Evolutionary conservation across 2,888 invertebrate species (phyloP).

Genomic region (Dryocosmus kuriphilus): DNA sequence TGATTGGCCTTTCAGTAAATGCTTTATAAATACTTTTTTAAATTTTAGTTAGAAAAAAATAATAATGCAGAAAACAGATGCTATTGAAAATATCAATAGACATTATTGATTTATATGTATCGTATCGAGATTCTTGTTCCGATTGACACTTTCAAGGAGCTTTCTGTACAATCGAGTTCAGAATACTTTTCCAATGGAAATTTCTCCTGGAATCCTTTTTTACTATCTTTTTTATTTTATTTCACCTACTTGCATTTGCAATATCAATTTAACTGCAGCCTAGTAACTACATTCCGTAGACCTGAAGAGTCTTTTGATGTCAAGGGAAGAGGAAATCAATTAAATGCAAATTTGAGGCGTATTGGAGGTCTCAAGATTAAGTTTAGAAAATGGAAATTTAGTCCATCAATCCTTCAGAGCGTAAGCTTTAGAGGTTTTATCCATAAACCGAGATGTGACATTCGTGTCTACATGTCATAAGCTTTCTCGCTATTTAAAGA

Average conservation of each 20-base stretch:
- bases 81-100: background rate
- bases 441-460: constrained; percentile 20
- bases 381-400: constrained; percentile 5
- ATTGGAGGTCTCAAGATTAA: constrained; percentile 46
- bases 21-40: background rate
- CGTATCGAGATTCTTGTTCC: constrained; percentile 18
- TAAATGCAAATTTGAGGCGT: constrained; percentile 56
- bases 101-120: constrained; percentile 1
- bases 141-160: constrained; percentile 26
- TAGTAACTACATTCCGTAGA: background rate
- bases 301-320: constrained; percentile 25
- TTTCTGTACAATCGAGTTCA: constrained; percentile 23
- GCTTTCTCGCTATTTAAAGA: background rate
- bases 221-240: background rate
- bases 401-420: constrained; percentile 13
- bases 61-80: too few relatives aligned
- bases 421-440: constrained; percentile 9
- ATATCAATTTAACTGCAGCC: constrained; percentile 11
- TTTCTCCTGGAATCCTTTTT: background rate
- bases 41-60: too few relatives aligned
- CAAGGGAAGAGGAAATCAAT: constrained; percentile 52
- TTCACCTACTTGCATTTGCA: background rate
- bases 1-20: background rate
- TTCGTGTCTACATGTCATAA: background rate
- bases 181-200: constrained; percentile 9